These are phyloP conservation scores for Cladorhizidae sp. DNA, from an alignment of 37 sponge, comb jelly and placozoan species.

Conservation along the genomic window DNA sequence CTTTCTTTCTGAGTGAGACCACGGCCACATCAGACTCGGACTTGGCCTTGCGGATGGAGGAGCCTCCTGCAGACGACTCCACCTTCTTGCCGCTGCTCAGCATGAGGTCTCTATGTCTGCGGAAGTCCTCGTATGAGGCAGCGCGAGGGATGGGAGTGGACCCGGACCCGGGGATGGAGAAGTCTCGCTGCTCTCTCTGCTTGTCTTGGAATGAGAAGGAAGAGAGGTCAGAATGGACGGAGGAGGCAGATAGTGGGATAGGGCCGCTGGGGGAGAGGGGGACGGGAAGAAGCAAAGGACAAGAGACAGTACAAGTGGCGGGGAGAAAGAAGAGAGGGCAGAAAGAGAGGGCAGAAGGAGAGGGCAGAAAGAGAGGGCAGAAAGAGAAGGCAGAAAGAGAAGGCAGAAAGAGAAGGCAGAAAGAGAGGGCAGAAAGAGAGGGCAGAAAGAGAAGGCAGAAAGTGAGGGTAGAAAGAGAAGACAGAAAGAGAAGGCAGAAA, in stretches of 20 bases:
- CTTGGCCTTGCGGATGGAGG: conserved; percentile 57
- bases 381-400: too few species aligned
- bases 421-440: too few species aligned
- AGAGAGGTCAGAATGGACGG: neutral
- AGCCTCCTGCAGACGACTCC: neutral
- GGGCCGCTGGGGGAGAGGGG: conserved; percentile 28
- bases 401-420: too few species aligned
- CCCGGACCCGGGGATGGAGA: conserved; percentile 7
- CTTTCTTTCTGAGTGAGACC: conserved; percentile 53
- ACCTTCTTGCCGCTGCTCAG: conserved; percentile 24
- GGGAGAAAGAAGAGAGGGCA: too few species aligned
- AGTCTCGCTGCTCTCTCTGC: conserved; percentile 24
- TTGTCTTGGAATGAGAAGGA: conserved; percentile 7
- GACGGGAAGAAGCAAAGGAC: neutral
- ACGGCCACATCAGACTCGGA: conserved; percentile 56
- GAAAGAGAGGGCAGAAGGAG: too few species aligned
- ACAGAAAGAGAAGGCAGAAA: too few species aligned
- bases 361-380: too few species aligned
- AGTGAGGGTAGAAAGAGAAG: too few species aligned
- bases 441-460: too few species aligned
- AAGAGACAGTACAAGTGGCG: neutral
- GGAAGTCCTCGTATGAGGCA: conserved; percentile 50
- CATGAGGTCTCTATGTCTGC: conserved; percentile 24
- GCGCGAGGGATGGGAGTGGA: conserved; percentile 1
- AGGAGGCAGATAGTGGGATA: neutral